Percentiles rank a stretch among this genome's conserved stretches.
phyloP scores from a whole-genome alignment of 2,113 vertebrate species.

The Pyrgilauda ruficollis region DNA sequence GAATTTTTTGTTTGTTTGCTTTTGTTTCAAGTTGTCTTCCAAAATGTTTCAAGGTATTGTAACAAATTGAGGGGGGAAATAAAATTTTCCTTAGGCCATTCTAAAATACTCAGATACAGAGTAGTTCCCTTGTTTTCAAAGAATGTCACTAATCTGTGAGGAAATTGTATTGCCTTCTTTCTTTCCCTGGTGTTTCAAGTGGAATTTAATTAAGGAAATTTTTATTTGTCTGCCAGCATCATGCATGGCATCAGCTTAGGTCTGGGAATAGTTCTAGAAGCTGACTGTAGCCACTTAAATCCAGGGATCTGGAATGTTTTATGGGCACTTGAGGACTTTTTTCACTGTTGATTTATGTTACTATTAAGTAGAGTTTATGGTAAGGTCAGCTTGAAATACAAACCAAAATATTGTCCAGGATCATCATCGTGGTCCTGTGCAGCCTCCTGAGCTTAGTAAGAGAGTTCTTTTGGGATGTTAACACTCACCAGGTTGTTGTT shows the following conservation, averaged over 20 bases:
- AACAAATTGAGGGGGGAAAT: fast-evolving
- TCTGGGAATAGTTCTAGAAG: background rate
- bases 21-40: background rate
- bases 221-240: background rate
- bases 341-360: background rate
- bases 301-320: background rate
- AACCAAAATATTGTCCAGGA: background rate
- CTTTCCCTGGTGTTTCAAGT: background rate
- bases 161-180: background rate
- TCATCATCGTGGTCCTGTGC: background rate
- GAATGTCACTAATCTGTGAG: background rate
- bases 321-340: background rate
- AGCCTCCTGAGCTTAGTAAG: background rate
- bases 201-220: background rate
- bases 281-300: background rate
- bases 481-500: background rate
- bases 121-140: background rate
- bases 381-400: background rate
- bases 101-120: background rate
- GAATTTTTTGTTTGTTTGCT: background rate
- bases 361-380: background rate
- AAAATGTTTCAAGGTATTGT: background rate
- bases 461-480: background rate
- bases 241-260: background rate
- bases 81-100: background rate